Evolutionary conservation across 1,140 invertebrate species (phyloP).

Genomic region (Drosophila nigromelanica): DNA sequence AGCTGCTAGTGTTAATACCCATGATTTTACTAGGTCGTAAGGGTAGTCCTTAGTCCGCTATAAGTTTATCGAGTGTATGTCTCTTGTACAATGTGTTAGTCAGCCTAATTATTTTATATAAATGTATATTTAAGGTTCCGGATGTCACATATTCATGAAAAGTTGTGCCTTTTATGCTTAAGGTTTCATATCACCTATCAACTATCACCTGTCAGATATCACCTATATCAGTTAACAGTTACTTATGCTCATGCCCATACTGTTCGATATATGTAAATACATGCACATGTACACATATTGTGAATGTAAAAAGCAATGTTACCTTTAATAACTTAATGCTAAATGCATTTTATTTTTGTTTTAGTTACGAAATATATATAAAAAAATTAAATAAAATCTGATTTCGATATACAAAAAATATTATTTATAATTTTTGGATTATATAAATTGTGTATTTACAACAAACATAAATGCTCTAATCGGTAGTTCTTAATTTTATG

Average conservation of each 20-base stretch:
- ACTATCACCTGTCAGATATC: constrained; percentile 8
- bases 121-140: constrained; percentile 60
- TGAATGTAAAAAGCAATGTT: constrained; percentile 10
- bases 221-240: neutral
- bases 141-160: constrained; percentile 59
- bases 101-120: constrained; percentile 3
- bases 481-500: no score
- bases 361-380: neutral
- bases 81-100: constrained; percentile 45
- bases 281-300: constrained; percentile 14
- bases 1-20: constrained; percentile 14
- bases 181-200: constrained; percentile 27
- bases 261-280: constrained; percentile 21
- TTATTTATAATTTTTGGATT: neutral
- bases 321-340: neutral
- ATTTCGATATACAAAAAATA: neutral
- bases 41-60: constrained; percentile 57
- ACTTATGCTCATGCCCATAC: constrained; percentile 2
- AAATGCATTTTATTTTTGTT: constrained; percentile 3
- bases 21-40: constrained; percentile 79
- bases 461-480: neutral
- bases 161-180: constrained; percentile 72
- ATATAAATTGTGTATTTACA: neutral
- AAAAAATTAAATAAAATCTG: constrained; percentile 2
- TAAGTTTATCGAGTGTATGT: constrained; percentile 49